Conservation (phyloP, 2,797 vertebrate genomes). For the Hafferia zeledoni region DNA sequence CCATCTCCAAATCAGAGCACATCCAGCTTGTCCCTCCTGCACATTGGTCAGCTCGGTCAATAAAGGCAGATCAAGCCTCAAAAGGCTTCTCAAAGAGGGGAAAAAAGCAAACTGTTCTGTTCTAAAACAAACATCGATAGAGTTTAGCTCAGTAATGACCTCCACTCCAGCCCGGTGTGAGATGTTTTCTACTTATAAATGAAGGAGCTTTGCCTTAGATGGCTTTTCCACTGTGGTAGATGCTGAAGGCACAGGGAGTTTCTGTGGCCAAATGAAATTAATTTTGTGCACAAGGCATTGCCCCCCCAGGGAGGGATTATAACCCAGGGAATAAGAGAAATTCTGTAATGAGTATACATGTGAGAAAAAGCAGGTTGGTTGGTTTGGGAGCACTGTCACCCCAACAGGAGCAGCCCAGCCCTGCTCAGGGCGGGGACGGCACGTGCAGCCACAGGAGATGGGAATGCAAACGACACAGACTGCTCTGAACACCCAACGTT, state of each 20-base stretch:
- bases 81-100: background rate
- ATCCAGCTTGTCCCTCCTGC: background rate
- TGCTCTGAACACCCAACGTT: background rate
- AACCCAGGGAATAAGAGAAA: slow-evolving; percentile 12
- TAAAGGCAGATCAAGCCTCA: background rate
- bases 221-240: background rate
- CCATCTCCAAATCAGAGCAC: background rate
- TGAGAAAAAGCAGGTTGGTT: slow-evolving; percentile 1
- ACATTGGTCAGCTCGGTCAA: background rate
- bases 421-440: background rate
- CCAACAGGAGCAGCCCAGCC: background rate
- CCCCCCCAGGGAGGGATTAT: slow-evolving; percentile 7
- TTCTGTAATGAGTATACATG: background rate
- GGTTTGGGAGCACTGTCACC: background rate
- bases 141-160: background rate
- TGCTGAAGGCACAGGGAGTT: slow-evolving; percentile 14
- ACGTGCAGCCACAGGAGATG: background rate
- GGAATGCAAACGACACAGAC: background rate
- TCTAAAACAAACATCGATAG: background rate
- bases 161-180: background rate
- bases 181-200: background rate
- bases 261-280: slow-evolving; percentile 38
- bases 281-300: background rate
- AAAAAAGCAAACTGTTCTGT: background rate
- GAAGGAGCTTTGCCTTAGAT: background rate